Conservation (phyloP, 2,113 vertebrate genomes). For the Nestor notabilis region DNA sequence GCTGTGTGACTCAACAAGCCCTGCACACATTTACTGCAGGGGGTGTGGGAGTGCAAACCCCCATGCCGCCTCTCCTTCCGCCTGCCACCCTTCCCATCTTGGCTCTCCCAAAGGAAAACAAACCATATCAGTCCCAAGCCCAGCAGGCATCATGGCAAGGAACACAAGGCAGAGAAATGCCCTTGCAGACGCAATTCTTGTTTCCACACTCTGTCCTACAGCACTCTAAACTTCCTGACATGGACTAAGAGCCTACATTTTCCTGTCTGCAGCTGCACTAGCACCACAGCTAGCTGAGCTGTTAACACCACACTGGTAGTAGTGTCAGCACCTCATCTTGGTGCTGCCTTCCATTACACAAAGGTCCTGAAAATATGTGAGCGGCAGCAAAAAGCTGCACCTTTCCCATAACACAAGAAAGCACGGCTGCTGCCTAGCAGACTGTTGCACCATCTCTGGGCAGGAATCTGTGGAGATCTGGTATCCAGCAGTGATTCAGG, state of each 20-base stretch:
- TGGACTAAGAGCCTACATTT: background rate
- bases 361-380: background rate
- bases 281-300: background rate
- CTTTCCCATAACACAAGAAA: background rate
- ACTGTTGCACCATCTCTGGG: background rate
- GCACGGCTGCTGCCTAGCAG: background rate
- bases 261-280: background rate
- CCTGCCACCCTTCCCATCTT: background rate
- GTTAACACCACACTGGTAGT: background rate
- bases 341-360: background rate
- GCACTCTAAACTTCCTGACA: background rate
- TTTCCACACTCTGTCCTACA: background rate
- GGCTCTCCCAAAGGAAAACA: background rate
- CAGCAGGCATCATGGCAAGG: background rate
- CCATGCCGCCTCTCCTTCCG: background rate
- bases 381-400: background rate
- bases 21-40: background rate
- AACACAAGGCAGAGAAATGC: background rate
- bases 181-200: background rate
- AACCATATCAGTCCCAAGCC: constrained; percentile 21
- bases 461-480: background rate
- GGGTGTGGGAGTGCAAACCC: background rate
- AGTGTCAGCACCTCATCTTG: background rate
- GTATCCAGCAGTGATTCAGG: background rate
- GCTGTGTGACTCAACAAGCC: background rate